Evolutionary conservation across 2,113 vertebrate genomes (phyloP), one percentile per base, ranked within the genome.

Genomic region (Dipodomys stephensi): DNA sequence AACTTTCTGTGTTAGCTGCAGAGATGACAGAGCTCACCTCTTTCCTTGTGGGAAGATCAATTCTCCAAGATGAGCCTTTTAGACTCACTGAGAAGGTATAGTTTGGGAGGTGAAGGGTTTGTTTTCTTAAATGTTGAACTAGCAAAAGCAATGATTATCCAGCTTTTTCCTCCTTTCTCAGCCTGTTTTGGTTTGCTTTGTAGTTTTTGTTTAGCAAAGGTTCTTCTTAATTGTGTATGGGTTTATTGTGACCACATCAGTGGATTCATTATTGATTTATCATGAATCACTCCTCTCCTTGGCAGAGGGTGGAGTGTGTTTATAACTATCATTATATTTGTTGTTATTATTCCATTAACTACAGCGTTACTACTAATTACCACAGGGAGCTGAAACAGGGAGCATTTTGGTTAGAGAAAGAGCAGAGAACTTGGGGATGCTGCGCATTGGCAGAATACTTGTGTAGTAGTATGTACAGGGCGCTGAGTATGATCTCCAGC

Each of bases 171-270:
- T 94, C 92, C 95, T 87, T 94, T 76, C 57, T 83, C 87, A 87
- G 72, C 13, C 79, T 95, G 25, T 88, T 94, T 96, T 92, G 39
- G 92, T 93, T 95, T 95, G 79, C 91, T 95, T 94, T 83, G 79
- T 90, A 82, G 89, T 62, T 91, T 93, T 95, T 96, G 64, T 91
- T 94, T 95, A 93, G 87, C 80, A 96, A 92, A 6, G 6, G 39
- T 78, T 92, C 72, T 77, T 91, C 87, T 88, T 96, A 95, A 96
- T 96, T 90, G 82, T 57, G 15, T 79, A 57, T 78, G 74, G 64
- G 76, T 94, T 97, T 93, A 91, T 53, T 80, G 62, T 90, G 39
- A 72, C 96, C 96, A 96, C 95, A 95, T 96, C 72, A 95, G 76
- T 78, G 76, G 44, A 64, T 84, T 91, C 35, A 65, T 89, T 93